Percentiles rank a stretch among this genome's conserved stretches.
Evolutionary conservation across 2,888 invertebrate genomes (phyloP).

Genomic region (Pyrrhia umbra): DNA sequence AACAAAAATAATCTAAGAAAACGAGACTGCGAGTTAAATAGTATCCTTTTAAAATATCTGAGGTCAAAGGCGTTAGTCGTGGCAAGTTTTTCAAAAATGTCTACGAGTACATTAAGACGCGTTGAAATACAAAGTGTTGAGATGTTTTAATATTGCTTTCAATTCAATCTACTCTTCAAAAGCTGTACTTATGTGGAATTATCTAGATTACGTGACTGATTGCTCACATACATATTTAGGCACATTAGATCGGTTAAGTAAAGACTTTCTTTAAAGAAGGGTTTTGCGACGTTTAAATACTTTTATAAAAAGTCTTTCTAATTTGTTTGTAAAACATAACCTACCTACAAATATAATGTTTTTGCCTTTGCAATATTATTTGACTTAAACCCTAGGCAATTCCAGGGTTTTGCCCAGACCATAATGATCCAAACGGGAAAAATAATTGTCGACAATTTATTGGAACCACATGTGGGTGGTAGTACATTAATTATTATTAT

Average conservation of each 20-base stretch:
- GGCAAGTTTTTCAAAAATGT: constrained; percentile 70
- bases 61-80: constrained; percentile 63
- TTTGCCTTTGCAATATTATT: background rate
- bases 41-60: constrained; percentile 41
- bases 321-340: too few species aligned
- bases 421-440: background rate
- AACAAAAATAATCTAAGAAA: constrained; percentile 20
- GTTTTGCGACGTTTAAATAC: too few species aligned
- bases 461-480: too few species aligned
- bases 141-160: constrained; percentile 24
- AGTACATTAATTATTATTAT: too few species aligned
- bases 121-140: constrained; percentile 30
- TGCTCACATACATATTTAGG: background rate
- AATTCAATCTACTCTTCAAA: constrained; percentile 2
- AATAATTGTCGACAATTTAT: too few species aligned
- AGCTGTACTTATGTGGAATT: background rate
- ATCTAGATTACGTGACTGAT: background rate
- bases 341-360: background rate
- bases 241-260: too few species aligned
- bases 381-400: background rate
- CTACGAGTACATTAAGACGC: constrained; percentile 40
- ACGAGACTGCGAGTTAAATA: constrained; percentile 8
- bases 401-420: constrained; percentile 14
- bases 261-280: too few species aligned
- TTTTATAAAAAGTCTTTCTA: too few species aligned